These are phyloP conservation scores for Alloscopus bannaensis DNA, from an alignment of 2,888 invertebrate species.

Conservation along the genomic window DNA sequence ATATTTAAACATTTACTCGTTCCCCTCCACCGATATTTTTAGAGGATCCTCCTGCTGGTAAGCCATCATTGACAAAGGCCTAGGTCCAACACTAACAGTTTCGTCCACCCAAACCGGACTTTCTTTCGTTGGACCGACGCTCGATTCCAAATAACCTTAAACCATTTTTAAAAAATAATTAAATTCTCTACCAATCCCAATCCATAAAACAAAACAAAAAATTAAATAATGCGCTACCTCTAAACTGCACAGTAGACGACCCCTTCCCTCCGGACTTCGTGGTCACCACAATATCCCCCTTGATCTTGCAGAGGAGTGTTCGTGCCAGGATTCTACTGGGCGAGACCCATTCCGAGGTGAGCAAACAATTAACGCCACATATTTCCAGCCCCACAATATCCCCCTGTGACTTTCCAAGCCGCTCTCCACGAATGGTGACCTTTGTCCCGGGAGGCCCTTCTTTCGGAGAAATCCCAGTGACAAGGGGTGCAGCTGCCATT, in stretches of 20 bases:
- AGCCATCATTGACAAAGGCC: slow-evolving; percentile 89
- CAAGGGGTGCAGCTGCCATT: slow-evolving; percentile 81
- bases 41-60: slow-evolving; percentile 94
- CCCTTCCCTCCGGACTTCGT: slow-evolving; percentile 92
- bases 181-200: neutral
- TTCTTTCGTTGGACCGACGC: slow-evolving; percentile 95
- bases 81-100: slow-evolving; percentile 87
- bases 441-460: slow-evolving; percentile 98
- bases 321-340: slow-evolving; percentile 97
- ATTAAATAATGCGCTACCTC: slow-evolving; percentile 77
- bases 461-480: slow-evolving; percentile 98
- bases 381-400: slow-evolving; percentile 96
- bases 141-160: slow-evolving; percentile 85
- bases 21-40: slow-evolving; percentile 93
- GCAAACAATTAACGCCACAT: slow-evolving; percentile 95
- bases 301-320: slow-evolving; percentile 92
- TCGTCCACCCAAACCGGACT: slow-evolving; percentile 99
- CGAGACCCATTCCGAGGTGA: slow-evolving; percentile 99
- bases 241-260: slow-evolving; percentile 91
- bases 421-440: slow-evolving; percentile 96
- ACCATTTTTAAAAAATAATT: slow-evolving; percentile 48
- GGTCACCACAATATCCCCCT: slow-evolving; percentile 93
- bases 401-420: slow-evolving; percentile 88
- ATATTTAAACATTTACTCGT: slow-evolving; percentile 82
- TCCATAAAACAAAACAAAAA: slow-evolving; percentile 4